A percentile compares a stretch with the other conserved stretches of the same genome.
phyloP scores from a whole-genome alignment of 2,888 invertebrate species.

The Idaea straminata region DNA sequence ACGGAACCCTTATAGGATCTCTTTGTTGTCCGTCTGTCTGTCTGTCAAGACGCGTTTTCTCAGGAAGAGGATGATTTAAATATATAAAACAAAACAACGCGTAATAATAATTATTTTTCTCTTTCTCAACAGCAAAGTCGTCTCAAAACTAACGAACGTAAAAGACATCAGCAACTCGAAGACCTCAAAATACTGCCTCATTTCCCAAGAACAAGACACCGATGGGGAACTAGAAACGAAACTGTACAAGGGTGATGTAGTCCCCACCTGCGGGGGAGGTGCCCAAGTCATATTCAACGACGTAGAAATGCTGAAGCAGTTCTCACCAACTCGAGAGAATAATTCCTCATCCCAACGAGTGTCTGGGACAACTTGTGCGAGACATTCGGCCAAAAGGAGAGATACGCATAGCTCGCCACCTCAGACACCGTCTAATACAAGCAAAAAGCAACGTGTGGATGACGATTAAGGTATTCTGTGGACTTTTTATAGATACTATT shows the following conservation, averaged over 20 bases:
- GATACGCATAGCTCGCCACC: slow-evolving; percentile 66
- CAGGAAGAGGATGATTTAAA: no score
- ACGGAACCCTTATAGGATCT: no score
- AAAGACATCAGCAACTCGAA: slow-evolving; percentile 86
- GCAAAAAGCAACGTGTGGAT: slow-evolving; percentile 69
- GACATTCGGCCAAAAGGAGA: slow-evolving; percentile 67
- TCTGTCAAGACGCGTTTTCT: no score
- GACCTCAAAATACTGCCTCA: slow-evolving; percentile 93
- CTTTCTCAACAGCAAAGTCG: slow-evolving; percentile 82
- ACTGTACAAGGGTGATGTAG: slow-evolving; percentile 95
- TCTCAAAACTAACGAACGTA: slow-evolving; percentile 89
- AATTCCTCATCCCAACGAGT: slow-evolving; percentile 40
- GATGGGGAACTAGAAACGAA: slow-evolving; percentile 97
- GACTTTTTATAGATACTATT: background rate
- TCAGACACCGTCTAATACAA: slow-evolving; percentile 67
- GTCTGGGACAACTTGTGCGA: slow-evolving; percentile 56
- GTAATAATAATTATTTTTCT: background rate
- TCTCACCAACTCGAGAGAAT: slow-evolving; percentile 82
- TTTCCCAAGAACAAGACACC: slow-evolving; percentile 94
- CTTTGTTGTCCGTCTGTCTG: no score
- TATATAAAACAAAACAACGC: no score
- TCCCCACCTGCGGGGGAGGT: slow-evolving; percentile 96
- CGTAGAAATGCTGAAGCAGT: slow-evolving; percentile 92
- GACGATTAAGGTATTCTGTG: slow-evolving; percentile 7
- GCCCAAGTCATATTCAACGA: slow-evolving; percentile 97